Evolutionary conservation across 1,140 invertebrate genomes (phyloP).

Genomic region (Bombyx mori): DNA sequence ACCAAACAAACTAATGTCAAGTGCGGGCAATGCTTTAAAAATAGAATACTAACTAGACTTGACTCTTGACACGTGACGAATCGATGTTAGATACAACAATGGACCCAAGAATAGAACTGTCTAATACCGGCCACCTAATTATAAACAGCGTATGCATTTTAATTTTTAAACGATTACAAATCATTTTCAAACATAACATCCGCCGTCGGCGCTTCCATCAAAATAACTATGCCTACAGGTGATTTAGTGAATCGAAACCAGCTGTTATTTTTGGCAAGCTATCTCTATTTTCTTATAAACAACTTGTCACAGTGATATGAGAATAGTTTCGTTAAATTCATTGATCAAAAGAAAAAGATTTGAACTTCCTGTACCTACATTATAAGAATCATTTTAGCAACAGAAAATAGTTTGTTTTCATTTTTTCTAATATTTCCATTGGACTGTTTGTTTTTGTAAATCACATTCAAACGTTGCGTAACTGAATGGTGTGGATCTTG

Average conservation of each 20-base stretch:
- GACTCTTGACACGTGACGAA: constrained; percentile 8
- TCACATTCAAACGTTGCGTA: too few relatives aligned
- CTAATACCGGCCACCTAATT: constrained; percentile 40
- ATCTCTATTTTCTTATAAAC: constrained; percentile 9
- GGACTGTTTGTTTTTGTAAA: too few relatives aligned
- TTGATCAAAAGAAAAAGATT: constrained; percentile 11
- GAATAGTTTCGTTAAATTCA: background rate
- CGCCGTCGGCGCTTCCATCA: constrained; percentile 19
- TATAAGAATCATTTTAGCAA: background rate
- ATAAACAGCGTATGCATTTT: constrained; percentile 29
- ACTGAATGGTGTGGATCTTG: too few relatives aligned
- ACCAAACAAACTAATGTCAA: constrained; percentile 34
- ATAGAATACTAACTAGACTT: constrained; percentile 31
- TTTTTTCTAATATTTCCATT: too few relatives aligned
- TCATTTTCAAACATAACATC: constrained; percentile 23
- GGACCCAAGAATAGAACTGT: constrained; percentile 34
- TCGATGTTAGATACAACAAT: constrained; percentile 25
- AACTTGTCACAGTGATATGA: constrained; percentile 5
- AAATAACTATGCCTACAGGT: constrained; percentile 21
- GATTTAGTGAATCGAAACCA: constrained; percentile 10
- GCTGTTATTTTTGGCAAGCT: constrained; percentile 15
- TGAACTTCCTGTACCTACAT: background rate
- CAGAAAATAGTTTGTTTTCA: too few relatives aligned
- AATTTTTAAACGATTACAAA: constrained; percentile 25
- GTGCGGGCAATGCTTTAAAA: constrained; percentile 26